phyloP scores from a whole-genome alignment of 2,113 vertebrate species.

The Scomber scombrus region DNA sequence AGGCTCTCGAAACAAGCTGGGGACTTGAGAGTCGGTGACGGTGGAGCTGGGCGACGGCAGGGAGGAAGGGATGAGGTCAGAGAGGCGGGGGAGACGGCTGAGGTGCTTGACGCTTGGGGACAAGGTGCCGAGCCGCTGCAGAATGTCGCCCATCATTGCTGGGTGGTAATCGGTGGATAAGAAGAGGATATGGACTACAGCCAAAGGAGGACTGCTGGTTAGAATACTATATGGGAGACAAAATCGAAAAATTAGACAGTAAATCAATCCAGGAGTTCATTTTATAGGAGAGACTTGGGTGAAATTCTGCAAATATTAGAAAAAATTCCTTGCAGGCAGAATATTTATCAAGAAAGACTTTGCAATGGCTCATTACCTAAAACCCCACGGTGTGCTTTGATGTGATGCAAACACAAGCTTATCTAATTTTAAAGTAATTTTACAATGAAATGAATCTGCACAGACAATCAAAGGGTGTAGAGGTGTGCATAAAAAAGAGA shows the following conservation, averaged over 20 bases:
- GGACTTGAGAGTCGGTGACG: conserved; percentile 87
- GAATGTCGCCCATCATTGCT: conserved; percentile 65
- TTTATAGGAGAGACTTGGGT: not conserved
- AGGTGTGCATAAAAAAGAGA: not conserved
- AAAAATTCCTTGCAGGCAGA: too few relatives aligned
- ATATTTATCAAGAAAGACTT: not conserved
- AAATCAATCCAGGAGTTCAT: not conserved
- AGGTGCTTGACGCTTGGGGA: conserved; percentile 88
- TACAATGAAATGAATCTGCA: not conserved
- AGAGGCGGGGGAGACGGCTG: conserved; percentile 84
- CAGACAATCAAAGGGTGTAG: not conserved
- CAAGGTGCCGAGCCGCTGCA: conserved; percentile 88
- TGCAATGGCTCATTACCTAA: not conserved
- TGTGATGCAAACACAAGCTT: not conserved
- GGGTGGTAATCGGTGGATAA: not conserved
- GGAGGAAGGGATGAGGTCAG: conserved; percentile 82
- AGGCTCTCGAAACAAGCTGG: conserved; percentile 91
- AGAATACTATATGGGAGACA: not conserved
- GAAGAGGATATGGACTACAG: not conserved
- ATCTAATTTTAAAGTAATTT: not conserved
- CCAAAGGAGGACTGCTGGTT: not conserved
- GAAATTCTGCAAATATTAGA: not conserved
- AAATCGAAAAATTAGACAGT: not conserved
- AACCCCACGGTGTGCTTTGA: not conserved
- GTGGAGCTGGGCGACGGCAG: conserved; percentile 84